These are phyloP conservation scores for Heliopora coerulea DNA, from an alignment of 92 coral and sea anemone genomes.

Conservation along the genomic window DNA sequence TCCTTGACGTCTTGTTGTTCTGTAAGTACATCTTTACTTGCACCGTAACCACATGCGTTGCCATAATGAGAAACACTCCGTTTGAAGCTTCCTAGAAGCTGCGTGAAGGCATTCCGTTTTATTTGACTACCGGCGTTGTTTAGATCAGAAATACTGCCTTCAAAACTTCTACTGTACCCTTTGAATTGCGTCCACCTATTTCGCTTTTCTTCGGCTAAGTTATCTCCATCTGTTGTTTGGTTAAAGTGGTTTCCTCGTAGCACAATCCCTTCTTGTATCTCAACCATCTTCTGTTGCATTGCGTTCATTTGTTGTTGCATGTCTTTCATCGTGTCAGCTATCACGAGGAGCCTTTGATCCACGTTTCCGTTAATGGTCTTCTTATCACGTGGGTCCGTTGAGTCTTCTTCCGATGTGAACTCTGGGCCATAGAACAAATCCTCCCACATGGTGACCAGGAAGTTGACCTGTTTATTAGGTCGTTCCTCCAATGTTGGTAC, in stretches of 20 bases:
- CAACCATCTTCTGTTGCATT: slow-evolving; percentile 1
- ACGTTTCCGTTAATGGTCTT: background rate
- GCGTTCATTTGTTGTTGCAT: background rate
- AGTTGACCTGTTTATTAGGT: slow-evolving; percentile 7
- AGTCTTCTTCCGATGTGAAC: background rate
- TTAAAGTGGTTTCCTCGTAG: background rate
- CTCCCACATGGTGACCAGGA: slow-evolving; percentile 17
- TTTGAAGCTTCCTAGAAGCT: background rate
- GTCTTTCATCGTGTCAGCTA: slow-evolving; percentile 12
- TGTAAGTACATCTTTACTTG: background rate
- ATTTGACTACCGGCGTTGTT: background rate
- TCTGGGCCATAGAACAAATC: slow-evolving; percentile 25
- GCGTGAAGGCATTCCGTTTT: slow-evolving; percentile 18
- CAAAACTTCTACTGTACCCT: slow-evolving; percentile 12
- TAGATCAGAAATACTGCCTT: slow-evolving; percentile 1
- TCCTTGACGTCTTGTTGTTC: background rate
- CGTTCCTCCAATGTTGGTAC: slow-evolving; percentile 15
- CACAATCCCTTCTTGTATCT: slow-evolving; percentile 1
- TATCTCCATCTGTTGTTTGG: no score
- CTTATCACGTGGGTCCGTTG: background rate
- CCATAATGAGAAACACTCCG: background rate
- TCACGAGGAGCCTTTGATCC: background rate
- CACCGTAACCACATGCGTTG: background rate
- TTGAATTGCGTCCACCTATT: slow-evolving; percentile 7
- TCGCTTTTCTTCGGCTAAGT: background rate